Percentiles rank a stretch among this genome's conserved stretches.
phyloP scores from a whole-genome alignment of 2,113 vertebrate species.

The Corythoichthys intestinalis region DNA sequence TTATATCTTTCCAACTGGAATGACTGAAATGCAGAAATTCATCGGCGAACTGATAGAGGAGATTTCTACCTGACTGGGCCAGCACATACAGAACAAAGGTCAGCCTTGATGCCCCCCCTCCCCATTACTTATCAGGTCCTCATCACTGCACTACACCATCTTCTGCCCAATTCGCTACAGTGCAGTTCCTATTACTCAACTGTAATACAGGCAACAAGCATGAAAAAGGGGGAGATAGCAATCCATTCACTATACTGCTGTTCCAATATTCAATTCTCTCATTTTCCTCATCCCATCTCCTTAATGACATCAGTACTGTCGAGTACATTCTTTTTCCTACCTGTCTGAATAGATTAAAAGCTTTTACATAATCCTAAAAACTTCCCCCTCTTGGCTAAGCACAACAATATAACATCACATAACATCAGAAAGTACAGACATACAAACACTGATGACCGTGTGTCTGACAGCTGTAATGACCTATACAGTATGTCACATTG shows the following conservation, averaged over 20 bases:
- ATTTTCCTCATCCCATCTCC: slow-evolving; percentile 39
- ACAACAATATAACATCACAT: slow-evolving; percentile 49
- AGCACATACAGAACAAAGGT: slow-evolving; percentile 31
- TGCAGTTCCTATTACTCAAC: slow-evolving; percentile 44
- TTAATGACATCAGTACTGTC: slow-evolving; percentile 51
- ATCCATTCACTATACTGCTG: slow-evolving; percentile 49
- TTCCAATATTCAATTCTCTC: slow-evolving; percentile 35
- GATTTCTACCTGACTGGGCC: slow-evolving; percentile 16
- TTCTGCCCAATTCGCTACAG: slow-evolving; percentile 47
- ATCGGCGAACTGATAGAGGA: slow-evolving; percentile 6
- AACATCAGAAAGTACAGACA: slow-evolving; percentile 31
- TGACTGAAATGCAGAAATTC: neutral
- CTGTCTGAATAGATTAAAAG: slow-evolving; percentile 67
- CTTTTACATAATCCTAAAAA: slow-evolving; percentile 62
- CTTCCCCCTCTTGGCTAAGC: slow-evolving; percentile 31
- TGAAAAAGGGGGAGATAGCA: slow-evolving; percentile 32
- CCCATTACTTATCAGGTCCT: slow-evolving; percentile 14
- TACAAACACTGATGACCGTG: slow-evolving; percentile 25
- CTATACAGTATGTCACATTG: slow-evolving; percentile 39
- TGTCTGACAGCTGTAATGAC: slow-evolving; percentile 38
- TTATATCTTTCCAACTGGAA: slow-evolving; percentile 11
- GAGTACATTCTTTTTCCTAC: slow-evolving; percentile 44
- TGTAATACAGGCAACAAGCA: slow-evolving; percentile 41
- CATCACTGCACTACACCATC: slow-evolving; percentile 33
- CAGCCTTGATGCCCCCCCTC: slow-evolving; percentile 25